Evolutionary conservation across 2,113 vertebrate species (phyloP).

Genomic region (Beaufortia kweichowensis): DNA sequence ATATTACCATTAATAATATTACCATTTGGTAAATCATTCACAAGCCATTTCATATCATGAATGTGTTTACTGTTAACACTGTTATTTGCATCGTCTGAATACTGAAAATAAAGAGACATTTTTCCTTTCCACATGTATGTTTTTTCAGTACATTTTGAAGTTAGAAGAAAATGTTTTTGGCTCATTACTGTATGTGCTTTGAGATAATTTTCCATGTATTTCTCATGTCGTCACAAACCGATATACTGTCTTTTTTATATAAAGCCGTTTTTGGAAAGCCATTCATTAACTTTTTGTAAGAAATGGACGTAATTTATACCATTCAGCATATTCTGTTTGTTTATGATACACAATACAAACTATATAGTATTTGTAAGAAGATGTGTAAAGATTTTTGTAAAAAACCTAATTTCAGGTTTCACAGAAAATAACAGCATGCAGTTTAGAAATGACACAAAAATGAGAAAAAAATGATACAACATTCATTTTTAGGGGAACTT

Average conservation of each 20-base stretch:
- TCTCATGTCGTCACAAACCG: too few species aligned
- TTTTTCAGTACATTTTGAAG: not conserved
- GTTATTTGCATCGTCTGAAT: conserved; percentile 8
- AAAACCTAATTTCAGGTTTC: too few species aligned
- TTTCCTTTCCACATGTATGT: not conserved
- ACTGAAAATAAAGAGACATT: conserved; percentile 17
- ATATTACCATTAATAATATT: conserved; percentile 25
- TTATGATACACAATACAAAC: too few species aligned
- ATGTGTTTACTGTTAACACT: conserved; percentile 17
- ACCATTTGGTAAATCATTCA: conserved; percentile 2
- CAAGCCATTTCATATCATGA: conserved; percentile 27
- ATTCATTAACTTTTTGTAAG: too few species aligned
- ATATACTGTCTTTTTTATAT: too few species aligned
- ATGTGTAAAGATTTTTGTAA: too few species aligned
- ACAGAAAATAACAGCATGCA: not conserved
- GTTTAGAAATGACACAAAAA: not conserved
- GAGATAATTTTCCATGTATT: not conserved
- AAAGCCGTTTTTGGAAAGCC: too few species aligned
- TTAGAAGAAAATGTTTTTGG: not conserved
- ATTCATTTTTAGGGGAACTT: not conserved
- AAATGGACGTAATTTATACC: not conserved
- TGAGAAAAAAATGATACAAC: not conserved
- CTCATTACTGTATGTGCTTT: not conserved
- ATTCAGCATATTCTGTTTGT: not conserved
- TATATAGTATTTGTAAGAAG: too few species aligned